Evolutionary conservation across 2,113 vertebrate genomes (phyloP).

Genomic region (Tylochromis polylepis): DNA sequence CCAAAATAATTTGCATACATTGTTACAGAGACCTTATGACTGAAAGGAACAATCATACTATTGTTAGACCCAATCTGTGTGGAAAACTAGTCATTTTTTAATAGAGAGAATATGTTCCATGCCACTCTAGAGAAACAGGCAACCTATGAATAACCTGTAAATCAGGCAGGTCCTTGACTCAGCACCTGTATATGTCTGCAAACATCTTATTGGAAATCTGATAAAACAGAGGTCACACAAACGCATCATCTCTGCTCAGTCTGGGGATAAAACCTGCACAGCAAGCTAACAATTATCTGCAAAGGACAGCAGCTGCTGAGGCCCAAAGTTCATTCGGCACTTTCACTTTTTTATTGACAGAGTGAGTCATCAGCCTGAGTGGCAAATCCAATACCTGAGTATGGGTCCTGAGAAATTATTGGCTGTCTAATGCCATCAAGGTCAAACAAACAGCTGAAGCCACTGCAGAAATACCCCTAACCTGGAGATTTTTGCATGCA

Average conservation of each 20-base stretch:
- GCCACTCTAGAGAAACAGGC: not conserved
- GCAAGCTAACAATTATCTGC: not conserved
- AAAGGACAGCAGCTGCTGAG: conserved; percentile 2
- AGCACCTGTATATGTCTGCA: not conserved
- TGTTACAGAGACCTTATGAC: not conserved
- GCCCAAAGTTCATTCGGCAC: conserved; percentile 5
- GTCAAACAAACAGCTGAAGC: conserved; percentile 11
- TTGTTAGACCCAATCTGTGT: accelerated
- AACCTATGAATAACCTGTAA: not conserved
- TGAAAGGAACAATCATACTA: not conserved
- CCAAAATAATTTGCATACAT: not conserved
- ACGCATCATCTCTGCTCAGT: not conserved
- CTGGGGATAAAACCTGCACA: not conserved
- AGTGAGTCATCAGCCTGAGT: conserved; percentile 12
- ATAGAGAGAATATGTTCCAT: not conserved
- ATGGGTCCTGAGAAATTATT: not conserved
- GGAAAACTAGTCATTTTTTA: not conserved
- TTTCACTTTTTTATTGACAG: conserved; percentile 18
- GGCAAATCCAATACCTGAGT: conserved; percentile 10
- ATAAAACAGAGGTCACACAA: conserved; percentile 19
- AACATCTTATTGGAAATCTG: conserved; percentile 5
- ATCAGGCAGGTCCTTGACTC: not conserved
- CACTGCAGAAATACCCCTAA: not conserved
- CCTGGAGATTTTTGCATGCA: not conserved
- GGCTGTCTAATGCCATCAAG: conserved; percentile 5